phyloP scores from a whole-genome alignment of 2,797 vertebrate species.

The Notolabrus celidotus region DNA sequence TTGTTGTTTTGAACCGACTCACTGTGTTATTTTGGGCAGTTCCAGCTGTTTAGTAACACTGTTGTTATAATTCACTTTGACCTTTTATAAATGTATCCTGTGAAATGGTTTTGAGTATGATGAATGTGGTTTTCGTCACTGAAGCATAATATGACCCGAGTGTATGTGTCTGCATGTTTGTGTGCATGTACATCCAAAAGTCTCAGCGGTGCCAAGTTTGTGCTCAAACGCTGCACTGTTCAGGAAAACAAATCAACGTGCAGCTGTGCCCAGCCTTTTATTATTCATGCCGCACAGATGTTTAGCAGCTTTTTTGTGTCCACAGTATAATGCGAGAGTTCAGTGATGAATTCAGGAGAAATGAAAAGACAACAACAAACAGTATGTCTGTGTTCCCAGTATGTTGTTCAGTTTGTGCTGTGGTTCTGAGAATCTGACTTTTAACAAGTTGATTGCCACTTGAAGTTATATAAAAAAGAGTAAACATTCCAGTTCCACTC shows the following conservation, averaged over 20 bases:
- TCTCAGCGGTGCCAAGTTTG: constrained; percentile 57
- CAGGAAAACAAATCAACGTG: constrained; percentile 66
- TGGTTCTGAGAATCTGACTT: not conserved
- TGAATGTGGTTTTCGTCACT: not conserved
- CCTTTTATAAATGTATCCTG: not conserved
- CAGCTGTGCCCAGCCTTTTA: constrained; percentile 49
- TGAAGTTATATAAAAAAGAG: not conserved
- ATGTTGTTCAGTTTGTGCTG: not conserved
- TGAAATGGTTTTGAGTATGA: constrained; percentile 15
- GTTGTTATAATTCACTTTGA: constrained; percentile 10
- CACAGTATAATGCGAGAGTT: constrained; percentile 29
- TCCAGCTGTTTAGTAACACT: not conserved
- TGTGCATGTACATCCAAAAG: constrained; percentile 34
- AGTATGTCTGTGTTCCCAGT: not conserved
- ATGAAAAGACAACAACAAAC: constrained; percentile 23
- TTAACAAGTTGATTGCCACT: not conserved
- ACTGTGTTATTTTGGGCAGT: not conserved
- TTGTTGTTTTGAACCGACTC: not conserved
- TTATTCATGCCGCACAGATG: constrained; percentile 61
- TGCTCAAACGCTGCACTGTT: constrained; percentile 33
- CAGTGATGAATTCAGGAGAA: constrained; percentile 26
- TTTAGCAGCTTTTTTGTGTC: constrained; percentile 44
- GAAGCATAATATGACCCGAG: constrained; percentile 11
- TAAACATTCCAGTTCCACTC: constrained; percentile 1
- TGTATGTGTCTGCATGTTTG: constrained; percentile 6